Percentiles rank a stretch among this genome's conserved stretches.
phyloP scores from a whole-genome alignment of 1,140 invertebrate species.

The Ostrea denselamellosa region DNA sequence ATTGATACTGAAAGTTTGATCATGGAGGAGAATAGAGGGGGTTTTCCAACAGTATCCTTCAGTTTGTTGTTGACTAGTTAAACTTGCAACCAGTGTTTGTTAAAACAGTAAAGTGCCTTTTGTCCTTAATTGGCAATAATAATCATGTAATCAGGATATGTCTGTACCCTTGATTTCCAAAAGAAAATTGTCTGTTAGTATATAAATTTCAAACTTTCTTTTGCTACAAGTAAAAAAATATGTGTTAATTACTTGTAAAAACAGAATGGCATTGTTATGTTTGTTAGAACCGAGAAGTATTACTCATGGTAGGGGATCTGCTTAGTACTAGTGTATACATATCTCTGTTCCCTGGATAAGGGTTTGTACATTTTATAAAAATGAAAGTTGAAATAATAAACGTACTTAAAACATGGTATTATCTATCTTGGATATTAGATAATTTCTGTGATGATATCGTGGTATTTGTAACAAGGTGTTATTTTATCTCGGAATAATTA shows the following conservation, averaged over 20 bases:
- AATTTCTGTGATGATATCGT: not conserved
- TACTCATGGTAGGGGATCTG: not conserved
- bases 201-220: too few species aligned
- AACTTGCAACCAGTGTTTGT: not conserved
- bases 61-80: not conserved
- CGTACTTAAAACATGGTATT: not conserved
- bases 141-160: too few species aligned
- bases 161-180: too few species aligned
- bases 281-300: too few species aligned
- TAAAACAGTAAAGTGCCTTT: constrained; percentile 1
- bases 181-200: too few species aligned
- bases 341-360: not conserved
- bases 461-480: not conserved
- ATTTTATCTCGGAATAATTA: too few species aligned
- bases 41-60: not conserved
- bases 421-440: not conserved
- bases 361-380: not conserved
- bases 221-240: too few species aligned
- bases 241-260: not conserved
- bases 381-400: not conserved
- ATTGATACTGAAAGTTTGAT: not conserved
- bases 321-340: not conserved
- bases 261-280: not conserved
- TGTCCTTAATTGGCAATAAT: too few species aligned
- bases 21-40: not conserved